Conservation (phyloP, 2,888 invertebrate genomes). For the Pyrochroa serraticornis region DNA sequence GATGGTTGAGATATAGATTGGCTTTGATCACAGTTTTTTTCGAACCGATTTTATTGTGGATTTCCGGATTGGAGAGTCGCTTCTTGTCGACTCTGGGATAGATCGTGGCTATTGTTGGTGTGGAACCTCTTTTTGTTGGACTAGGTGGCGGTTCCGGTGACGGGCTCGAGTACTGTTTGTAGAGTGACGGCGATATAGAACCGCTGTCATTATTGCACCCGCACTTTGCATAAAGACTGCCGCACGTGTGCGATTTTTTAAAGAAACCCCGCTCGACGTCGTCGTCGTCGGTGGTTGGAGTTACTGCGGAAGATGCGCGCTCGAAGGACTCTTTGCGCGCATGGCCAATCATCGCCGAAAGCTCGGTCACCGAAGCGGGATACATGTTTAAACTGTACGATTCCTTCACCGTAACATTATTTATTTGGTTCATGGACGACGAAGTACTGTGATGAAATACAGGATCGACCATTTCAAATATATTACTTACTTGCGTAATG, state of each 20-base stretch:
- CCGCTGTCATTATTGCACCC: slow-evolving; percentile 48
- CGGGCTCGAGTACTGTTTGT: slow-evolving; percentile 17
- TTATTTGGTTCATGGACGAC: slow-evolving; percentile 35
- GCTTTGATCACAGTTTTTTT: slow-evolving; percentile 39
- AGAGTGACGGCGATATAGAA: slow-evolving; percentile 1
- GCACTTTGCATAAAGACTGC: slow-evolving; percentile 58
- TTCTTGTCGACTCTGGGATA: slow-evolving; percentile 31
- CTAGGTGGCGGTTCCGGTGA: slow-evolving; percentile 29
- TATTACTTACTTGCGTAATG: too few species aligned
- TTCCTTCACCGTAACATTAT: slow-evolving; percentile 34
- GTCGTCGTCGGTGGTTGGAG: slow-evolving; percentile 19
- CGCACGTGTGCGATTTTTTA: slow-evolving; percentile 56
- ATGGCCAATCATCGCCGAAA: slow-evolving; percentile 47
- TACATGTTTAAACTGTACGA: slow-evolving; percentile 37
- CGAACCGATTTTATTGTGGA: slow-evolving; percentile 35
- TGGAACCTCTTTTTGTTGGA: slow-evolving; percentile 28
- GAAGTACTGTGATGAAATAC: slow-evolving; percentile 27
- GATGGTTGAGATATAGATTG: slow-evolving; percentile 51
- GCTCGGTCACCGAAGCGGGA: slow-evolving; percentile 42
- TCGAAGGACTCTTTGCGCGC: slow-evolving; percentile 45
- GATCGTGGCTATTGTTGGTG: slow-evolving; percentile 24
- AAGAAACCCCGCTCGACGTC: slow-evolving; percentile 38
- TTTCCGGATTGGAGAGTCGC: slow-evolving; percentile 46
- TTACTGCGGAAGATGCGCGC: slow-evolving; percentile 30
- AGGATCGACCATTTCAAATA: too few species aligned